phyloP scores from a whole-genome alignment of 2,797 vertebrate genomes.

The Mycteria americana region DNA sequence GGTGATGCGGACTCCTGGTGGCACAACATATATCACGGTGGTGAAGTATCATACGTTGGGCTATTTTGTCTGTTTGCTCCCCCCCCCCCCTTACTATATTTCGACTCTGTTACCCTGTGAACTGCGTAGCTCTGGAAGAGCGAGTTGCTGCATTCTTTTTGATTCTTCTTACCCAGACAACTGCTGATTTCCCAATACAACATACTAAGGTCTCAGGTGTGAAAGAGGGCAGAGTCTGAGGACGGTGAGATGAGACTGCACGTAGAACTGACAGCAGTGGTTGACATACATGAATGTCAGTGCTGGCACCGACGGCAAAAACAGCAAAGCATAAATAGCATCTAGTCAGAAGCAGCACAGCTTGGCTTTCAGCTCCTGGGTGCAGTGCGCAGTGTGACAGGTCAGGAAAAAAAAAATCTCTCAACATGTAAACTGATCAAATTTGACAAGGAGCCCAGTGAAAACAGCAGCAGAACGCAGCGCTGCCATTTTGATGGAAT shows the following conservation, averaged over 20 bases:
- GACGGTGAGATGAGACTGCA: background rate
- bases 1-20: background rate
- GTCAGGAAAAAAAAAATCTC: background rate
- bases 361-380: background rate
- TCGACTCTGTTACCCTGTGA: background rate
- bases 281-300: background rate
- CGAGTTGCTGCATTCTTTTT: background rate
- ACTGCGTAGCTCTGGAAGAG: background rate
- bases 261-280: background rate
- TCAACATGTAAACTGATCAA: background rate
- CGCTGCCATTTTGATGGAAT: background rate
- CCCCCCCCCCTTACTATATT: background rate
- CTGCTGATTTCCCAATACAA: background rate
- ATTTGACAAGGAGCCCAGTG: constrained; percentile 11
- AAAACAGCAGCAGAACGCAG: background rate
- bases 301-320: background rate
- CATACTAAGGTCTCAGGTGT: background rate
- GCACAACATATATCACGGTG: background rate
- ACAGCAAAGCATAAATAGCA: constrained; percentile 6
- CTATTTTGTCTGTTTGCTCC: background rate
- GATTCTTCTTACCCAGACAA: background rate
- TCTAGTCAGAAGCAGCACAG: constrained; percentile 30
- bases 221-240: background rate
- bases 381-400: background rate
- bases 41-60: background rate